Evolutionary conservation across 2,888 invertebrate species (phyloP).

Genomic region (Dasypogon diadema): DNA sequence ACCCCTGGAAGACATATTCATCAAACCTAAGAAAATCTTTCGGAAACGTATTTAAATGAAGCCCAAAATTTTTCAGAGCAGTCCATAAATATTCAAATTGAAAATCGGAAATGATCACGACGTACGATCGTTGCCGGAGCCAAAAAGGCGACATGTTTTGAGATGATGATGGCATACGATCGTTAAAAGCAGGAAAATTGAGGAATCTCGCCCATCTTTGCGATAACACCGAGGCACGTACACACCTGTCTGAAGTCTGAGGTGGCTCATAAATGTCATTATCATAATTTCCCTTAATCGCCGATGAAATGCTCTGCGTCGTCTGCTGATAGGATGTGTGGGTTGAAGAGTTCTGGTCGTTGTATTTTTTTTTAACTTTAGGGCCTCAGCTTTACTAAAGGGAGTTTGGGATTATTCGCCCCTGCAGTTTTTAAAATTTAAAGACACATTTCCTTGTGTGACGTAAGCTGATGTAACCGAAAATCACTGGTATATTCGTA

Average conservation of each 20-base stretch:
- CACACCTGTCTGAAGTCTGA: slow-evolving; percentile 50
- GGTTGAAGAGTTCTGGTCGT: no score
- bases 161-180: slow-evolving; percentile 36
- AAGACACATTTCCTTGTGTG: no score
- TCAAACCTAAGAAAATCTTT: slow-evolving; percentile 1
- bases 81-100: slow-evolving; percentile 46
- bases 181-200: slow-evolving; percentile 49
- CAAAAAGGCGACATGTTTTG: slow-evolving; percentile 22
- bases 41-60: neutral
- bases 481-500: no score
- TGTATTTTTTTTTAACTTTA: neutral
- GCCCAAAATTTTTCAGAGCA: neutral
- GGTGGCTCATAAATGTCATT: slow-evolving; percentile 55
- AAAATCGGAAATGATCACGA: slow-evolving; percentile 46
- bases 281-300: slow-evolving; percentile 56
- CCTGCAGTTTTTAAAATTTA: neutral
- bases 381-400: neutral
- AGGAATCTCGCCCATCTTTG: slow-evolving; percentile 44
- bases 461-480: no score
- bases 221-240: slow-evolving; percentile 36
- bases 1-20: slow-evolving; percentile 2
- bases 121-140: neutral
- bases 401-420: neutral
- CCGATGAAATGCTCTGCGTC: slow-evolving; percentile 44
- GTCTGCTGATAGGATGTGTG: slow-evolving; percentile 21